Percentiles rank a stretch among this genome's conserved stretches.
These are phyloP conservation scores for Trachymyrmex septentrionalis DNA, from an alignment of 1,140 invertebrate species.

Conservation along the genomic window DNA sequence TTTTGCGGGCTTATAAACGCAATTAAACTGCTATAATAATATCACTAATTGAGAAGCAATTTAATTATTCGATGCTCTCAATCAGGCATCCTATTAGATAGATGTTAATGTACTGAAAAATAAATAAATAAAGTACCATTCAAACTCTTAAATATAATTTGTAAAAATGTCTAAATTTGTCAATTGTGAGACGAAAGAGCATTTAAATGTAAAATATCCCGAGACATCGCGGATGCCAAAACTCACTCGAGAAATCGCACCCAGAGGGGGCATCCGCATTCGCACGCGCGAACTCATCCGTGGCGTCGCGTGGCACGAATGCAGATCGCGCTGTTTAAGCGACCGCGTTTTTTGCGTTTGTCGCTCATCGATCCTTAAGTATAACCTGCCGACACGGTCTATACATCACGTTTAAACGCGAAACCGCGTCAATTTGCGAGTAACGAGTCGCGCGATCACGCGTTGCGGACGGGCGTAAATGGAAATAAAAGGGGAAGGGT, in stretches of 20 bases:
- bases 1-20: too few relatives aligned
- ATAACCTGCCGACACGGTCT: constrained; percentile 54
- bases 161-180: background rate
- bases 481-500: constrained; percentile 3
- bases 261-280: constrained; percentile 43
- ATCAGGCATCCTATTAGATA: too few relatives aligned
- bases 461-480: constrained; percentile 32
- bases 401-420: constrained; percentile 63
- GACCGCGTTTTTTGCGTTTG: constrained; percentile 28
- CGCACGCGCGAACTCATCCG: constrained; percentile 73
- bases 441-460: constrained; percentile 57
- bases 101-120: background rate
- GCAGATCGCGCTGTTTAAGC: constrained; percentile 39
- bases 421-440: constrained; percentile 72
- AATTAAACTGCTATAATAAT: too few relatives aligned
- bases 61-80: too few relatives aligned
- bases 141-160: background rate
- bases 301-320: constrained; percentile 59
- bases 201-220: background rate
- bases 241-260: background rate
- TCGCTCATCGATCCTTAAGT: constrained; percentile 50
- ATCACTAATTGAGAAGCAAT: too few relatives aligned
- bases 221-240: background rate
- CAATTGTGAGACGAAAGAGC: background rate
- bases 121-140: background rate